Conservation (phyloP, 1,140 invertebrate genomes). For the Mamestra configurata region DNA sequence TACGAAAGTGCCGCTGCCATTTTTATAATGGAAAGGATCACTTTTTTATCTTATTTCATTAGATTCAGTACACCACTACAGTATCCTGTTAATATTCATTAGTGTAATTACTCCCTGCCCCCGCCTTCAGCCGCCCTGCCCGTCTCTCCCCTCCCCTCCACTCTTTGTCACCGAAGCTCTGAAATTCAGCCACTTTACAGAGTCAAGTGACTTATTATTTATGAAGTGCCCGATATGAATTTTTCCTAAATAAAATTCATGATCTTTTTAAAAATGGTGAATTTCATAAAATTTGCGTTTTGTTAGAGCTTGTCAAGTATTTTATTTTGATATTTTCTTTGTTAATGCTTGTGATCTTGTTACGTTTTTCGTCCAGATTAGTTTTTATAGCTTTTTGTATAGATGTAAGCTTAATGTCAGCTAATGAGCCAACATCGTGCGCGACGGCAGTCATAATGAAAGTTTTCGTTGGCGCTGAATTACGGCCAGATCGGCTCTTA, state of each 20-base stretch:
- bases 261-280: constrained; percentile 21
- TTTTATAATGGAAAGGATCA: constrained; percentile 41
- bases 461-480: too few relatives aligned
- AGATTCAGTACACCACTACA: constrained; percentile 50
- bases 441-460: too few relatives aligned
- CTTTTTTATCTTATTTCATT: constrained; percentile 46
- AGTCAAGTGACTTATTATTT: constrained; percentile 53
- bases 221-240: constrained; percentile 47
- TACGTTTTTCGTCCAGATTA: not conserved
- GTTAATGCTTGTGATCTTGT: not conserved
- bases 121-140: not conserved
- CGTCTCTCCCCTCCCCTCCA: not conserved
- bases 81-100: constrained; percentile 57
- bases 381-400: too few relatives aligned
- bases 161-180: constrained; percentile 45
- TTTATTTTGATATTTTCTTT: constrained; percentile 36
- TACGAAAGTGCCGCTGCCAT: constrained; percentile 23
- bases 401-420: too few relatives aligned
- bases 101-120: constrained; percentile 52
- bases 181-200: constrained; percentile 53
- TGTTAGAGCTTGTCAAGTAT: constrained; percentile 2
- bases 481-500: too few relatives aligned
- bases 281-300: constrained; percentile 17
- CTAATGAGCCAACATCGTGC: too few relatives aligned
- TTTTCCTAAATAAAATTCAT: constrained; percentile 49